A percentile compares a stretch with the other conserved stretches of the same genome.
Evolutionary conservation across 2,888 invertebrate species (phyloP).

Genomic region (Netelia inedita): DNA sequence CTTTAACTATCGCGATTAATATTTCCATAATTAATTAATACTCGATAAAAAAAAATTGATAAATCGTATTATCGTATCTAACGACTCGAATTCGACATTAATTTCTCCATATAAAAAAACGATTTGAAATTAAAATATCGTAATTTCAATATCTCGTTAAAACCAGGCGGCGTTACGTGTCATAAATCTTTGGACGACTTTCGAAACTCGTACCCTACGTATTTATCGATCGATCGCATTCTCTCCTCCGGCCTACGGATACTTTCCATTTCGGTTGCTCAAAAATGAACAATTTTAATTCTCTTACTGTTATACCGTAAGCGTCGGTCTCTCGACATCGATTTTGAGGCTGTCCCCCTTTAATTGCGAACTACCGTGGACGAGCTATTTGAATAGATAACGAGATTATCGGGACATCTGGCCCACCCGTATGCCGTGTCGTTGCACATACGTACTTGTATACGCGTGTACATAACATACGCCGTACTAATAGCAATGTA

Average conservation of each 20-base stretch:
- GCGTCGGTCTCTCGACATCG: slow-evolving; percentile 57
- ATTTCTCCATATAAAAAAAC: not conserved
- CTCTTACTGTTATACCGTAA: not conserved
- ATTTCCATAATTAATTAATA: not conserved
- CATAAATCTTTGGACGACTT: not conserved
- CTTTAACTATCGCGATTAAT: not conserved
- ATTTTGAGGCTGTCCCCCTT: slow-evolving; percentile 64
- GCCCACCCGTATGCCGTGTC: slow-evolving; percentile 63
- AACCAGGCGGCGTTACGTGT: not conserved
- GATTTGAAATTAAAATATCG: not conserved
- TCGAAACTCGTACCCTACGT: not conserved
- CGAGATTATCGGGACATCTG: slow-evolving; percentile 72
- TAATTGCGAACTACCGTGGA: slow-evolving; percentile 63
- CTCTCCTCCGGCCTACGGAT: not conserved
- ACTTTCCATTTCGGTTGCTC: not conserved
- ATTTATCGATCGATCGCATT: not conserved
- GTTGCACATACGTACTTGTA: slow-evolving; percentile 4
- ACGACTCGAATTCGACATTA: not conserved
- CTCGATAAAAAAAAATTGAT: not conserved
- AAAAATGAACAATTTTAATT: not conserved
- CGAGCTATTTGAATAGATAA: slow-evolving; percentile 70
- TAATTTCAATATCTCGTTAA: not conserved
- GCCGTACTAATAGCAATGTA: slow-evolving; percentile 2
- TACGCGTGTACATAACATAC: slow-evolving; percentile 2
- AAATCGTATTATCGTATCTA: not conserved